A percentile compares a stretch with the other conserved stretches of the same genome.
phyloP scores from a whole-genome alignment of 2,797 vertebrate genomes.

The Brotula barbata region DNA sequence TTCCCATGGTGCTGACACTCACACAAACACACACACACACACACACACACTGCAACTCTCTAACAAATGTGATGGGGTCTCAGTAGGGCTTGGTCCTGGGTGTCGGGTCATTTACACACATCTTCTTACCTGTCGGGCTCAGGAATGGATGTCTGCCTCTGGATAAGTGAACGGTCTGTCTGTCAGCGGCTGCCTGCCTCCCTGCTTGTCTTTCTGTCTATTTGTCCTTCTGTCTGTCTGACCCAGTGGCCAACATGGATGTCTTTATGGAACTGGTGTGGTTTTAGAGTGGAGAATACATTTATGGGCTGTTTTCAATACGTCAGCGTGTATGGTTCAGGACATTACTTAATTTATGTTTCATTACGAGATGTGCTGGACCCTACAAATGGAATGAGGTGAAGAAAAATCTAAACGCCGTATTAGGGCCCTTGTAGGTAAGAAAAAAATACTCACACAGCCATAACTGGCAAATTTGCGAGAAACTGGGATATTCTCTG shows the following conservation, averaged over 20 bases:
- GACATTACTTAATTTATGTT: constrained; percentile 22
- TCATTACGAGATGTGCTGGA: background rate
- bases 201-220: constrained; percentile 27
- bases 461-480: too few relatives aligned
- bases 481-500: too few relatives aligned
- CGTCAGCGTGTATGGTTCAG: constrained; percentile 37
- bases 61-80: constrained; percentile 55
- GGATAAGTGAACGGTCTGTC: constrained; percentile 40
- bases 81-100: constrained; percentile 45
- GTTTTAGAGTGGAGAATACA: constrained; percentile 14
- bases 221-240: constrained; percentile 12
- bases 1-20: constrained; percentile 25
- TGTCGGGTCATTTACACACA: constrained; percentile 63
- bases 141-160: constrained; percentile 42
- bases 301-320: constrained; percentile 20
- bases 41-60: constrained; percentile 26
- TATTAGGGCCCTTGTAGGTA: too few relatives aligned
- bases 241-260: background rate
- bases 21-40: constrained; percentile 2
- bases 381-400: background rate
- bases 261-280: constrained; percentile 20
- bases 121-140: constrained; percentile 53
- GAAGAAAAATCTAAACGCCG: too few relatives aligned
- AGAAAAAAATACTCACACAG: too few relatives aligned
- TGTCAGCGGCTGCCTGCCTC: constrained; percentile 31